Evolutionary conservation across 1,140 invertebrate species (phyloP).

Genomic region (Drosophila pruinosa): DNA sequence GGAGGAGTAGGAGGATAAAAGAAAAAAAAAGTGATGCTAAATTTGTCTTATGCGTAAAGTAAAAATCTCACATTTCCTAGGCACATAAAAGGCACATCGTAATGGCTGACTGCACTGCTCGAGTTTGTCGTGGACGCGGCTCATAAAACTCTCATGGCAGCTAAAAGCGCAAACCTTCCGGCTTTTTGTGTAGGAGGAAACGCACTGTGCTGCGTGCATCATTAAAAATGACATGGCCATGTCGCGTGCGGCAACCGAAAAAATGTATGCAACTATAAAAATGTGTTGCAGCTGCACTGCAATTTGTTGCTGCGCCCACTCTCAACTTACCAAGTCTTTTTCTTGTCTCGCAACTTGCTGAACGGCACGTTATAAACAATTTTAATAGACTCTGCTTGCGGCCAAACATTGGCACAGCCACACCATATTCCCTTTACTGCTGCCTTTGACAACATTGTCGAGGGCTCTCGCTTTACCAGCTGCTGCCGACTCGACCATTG

Average conservation of each 20-base stretch:
- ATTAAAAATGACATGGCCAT: slow-evolving; percentile 67
- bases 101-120: background rate
- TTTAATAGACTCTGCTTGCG: slow-evolving; percentile 80
- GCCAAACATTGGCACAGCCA: slow-evolving; percentile 60
- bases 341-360: slow-evolving; percentile 16
- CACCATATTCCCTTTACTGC: background rate
- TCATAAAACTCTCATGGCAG: slow-evolving; percentile 75
- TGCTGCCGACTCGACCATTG: slow-evolving; percentile 51
- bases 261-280: slow-evolving; percentile 62
- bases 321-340: background rate
- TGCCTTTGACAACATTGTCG: slow-evolving; percentile 53
- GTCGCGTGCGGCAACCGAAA: slow-evolving; percentile 31
- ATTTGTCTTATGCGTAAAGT: slow-evolving; percentile 30
- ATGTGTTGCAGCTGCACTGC: slow-evolving; percentile 31
- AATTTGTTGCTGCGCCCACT: slow-evolving; percentile 14
- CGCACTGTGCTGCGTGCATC: slow-evolving; percentile 52
- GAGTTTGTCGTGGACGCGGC: slow-evolving; percentile 33
- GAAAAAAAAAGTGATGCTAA: slow-evolving; percentile 8
- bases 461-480: slow-evolving; percentile 33
- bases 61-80: slow-evolving; percentile 62
- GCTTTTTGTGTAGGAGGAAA: slow-evolving; percentile 57
- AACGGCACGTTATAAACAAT: slow-evolving; percentile 67
- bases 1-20: slow-evolving; percentile 6
- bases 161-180: slow-evolving; percentile 78
- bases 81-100: slow-evolving; percentile 64